phyloP scores from a whole-genome alignment of 2,113 vertebrate species.

The Melanerpes aurifrons region DNA sequence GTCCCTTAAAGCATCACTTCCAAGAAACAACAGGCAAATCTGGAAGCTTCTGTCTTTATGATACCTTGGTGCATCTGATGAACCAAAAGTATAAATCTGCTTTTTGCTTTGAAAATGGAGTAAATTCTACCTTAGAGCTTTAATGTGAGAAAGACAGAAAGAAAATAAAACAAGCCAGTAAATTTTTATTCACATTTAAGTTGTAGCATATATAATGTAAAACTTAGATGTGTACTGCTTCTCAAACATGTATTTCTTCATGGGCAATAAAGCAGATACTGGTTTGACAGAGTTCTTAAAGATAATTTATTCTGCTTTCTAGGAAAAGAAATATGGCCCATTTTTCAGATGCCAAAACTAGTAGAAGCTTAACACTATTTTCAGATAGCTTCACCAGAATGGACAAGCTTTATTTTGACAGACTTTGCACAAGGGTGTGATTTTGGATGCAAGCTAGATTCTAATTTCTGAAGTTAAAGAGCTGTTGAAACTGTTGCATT shows the following conservation, averaged over 20 bases:
- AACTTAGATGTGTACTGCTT: not conserved
- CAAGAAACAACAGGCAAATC: not conserved
- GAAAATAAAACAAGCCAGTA: not conserved
- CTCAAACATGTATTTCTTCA: not conserved
- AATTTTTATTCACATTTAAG: not conserved
- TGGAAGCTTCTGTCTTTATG: not conserved
- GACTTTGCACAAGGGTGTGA: not conserved
- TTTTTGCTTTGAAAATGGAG: not conserved
- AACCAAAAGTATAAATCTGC: not conserved
- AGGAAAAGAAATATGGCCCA: not conserved
- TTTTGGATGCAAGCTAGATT: not conserved
- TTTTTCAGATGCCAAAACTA: not conserved
- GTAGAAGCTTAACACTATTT: not conserved
- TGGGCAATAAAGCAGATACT: not conserved
- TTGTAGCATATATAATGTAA: not conserved
- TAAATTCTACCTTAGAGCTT: not conserved
- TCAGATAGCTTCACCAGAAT: not conserved
- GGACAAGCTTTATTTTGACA: not conserved
- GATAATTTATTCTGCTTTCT: not conserved
- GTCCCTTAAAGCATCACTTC: slow-evolving; percentile 1
- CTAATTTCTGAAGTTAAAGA: not conserved
- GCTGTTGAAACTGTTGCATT: not conserved
- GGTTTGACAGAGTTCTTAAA: not conserved
- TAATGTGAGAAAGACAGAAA: not conserved
- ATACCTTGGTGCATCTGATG: not conserved